Evolutionary conservation across 1,140 invertebrate genomes (phyloP).

Genomic region (Pteromalus puparum): DNA sequence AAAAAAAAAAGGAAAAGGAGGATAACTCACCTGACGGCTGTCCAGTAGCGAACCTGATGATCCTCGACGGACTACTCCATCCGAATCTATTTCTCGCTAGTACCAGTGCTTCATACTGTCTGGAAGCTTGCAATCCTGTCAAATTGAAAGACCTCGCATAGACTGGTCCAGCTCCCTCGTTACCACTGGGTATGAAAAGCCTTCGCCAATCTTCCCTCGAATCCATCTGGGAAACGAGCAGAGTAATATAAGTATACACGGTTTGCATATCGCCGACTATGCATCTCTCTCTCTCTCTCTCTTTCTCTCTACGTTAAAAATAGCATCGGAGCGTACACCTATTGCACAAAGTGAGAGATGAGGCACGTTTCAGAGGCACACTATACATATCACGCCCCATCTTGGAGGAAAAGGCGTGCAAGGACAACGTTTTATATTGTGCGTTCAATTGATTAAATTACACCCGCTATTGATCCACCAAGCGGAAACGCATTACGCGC

Average conservation of each 20-base stretch:
- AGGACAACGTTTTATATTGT: neutral
- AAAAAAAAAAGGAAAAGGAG: neutral
- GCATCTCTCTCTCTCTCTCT: too few relatives aligned
- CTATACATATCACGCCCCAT: neutral
- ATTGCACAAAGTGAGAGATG: neutral
- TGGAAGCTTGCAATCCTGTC: slow-evolving; percentile 79
- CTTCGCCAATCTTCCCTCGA: slow-evolving; percentile 79
- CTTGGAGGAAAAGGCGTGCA: neutral
- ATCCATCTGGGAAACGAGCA: slow-evolving; percentile 53
- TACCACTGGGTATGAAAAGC: slow-evolving; percentile 81
- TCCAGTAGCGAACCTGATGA: slow-evolving; percentile 77
- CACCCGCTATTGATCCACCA: neutral
- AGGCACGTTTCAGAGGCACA: neutral
- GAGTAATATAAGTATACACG: neutral
- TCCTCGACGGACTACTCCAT: slow-evolving; percentile 80
- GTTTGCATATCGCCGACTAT: neutral
- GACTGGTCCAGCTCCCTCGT: slow-evolving; percentile 76
- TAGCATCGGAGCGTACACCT: neutral
- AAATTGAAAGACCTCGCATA: slow-evolving; percentile 82
- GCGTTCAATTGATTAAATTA: slow-evolving; percentile 8
- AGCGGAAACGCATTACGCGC: neutral
- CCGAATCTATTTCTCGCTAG: slow-evolving; percentile 84
- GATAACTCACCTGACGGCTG: slow-evolving; percentile 1
- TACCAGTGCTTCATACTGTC: slow-evolving; percentile 82
- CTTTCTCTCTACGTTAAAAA: neutral